Evolutionary conservation across 2,888 invertebrate genomes (phyloP), one percentile per base, ranked within the genome.

Genomic region (Lepidochrysops patricia): DNA sequence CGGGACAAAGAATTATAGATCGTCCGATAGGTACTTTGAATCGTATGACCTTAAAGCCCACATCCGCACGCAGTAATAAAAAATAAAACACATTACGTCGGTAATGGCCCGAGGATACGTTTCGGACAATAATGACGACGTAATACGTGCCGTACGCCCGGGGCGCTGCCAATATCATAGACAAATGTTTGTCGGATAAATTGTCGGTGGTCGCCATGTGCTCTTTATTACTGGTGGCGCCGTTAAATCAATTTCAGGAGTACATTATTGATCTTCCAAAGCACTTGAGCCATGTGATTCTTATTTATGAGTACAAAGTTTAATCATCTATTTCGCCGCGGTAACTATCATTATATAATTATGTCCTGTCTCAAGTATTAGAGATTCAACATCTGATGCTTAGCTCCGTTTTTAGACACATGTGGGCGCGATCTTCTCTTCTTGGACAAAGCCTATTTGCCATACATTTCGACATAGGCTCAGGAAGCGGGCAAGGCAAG

Each of bases 121-220:
- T 43, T 43, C 12, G 15, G 43, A 43, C 43, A 43, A 23, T 23
- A 43, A 43, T 43, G 43, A 43, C 43, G 19, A 43, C 43, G 19
- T 43, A 43, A 43, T 43, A 43, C n/a, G n/a, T n/a, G n/a, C 19
- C 43, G 19, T 12, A 19, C 43, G 43, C 43, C 23, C 43, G 43
- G 4, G 43, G 43, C 35, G 6, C 43, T 43, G 43, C 43, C 43
- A 43, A 43, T 43, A 43, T 12, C 43, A 43, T 43, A 43, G 43
- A 43, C 43, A 43, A 43, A 19, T 43, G 43, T 43, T 43, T 19
- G 43, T 19, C 19, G 43, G 23, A 43, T 43, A 19, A 23, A 43
- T 43, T 43, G 43, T 43, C 43, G 19, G 43, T 19, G 43, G 43
- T 43, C 19, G 43, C 43, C 43, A 43, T 43, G 43, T 43, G 43